Conservation (phyloP, 2,888 invertebrate species). For the Trichacis sp. region DNA sequence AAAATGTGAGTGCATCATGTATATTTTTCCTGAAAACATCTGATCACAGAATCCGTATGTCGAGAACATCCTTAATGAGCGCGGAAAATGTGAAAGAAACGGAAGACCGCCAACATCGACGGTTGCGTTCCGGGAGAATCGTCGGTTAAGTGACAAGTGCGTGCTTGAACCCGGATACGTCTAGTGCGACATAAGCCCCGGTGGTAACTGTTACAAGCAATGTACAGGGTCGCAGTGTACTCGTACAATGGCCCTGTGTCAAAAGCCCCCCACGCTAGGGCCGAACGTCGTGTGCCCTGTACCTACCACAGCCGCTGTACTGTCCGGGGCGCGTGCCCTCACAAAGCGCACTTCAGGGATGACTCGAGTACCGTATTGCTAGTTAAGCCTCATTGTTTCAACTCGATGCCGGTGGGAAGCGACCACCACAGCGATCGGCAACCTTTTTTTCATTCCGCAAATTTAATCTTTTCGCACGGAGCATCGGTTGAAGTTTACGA, state of each 20-base stretch:
- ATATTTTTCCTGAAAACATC: too few relatives aligned
- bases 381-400: slow-evolving; percentile 64
- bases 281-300: slow-evolving; percentile 33
- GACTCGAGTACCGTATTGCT: slow-evolving; percentile 61
- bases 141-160: slow-evolving; percentile 24
- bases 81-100: slow-evolving; percentile 52
- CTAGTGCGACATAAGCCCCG: slow-evolving; percentile 40
- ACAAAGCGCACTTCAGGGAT: slow-evolving; percentile 64
- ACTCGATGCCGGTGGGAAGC: slow-evolving; percentile 47
- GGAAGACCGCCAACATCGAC: slow-evolving; percentile 19
- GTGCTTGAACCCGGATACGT: slow-evolving; percentile 42
- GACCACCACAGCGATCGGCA: too few relatives aligned
- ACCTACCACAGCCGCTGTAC: slow-evolving; percentile 58
- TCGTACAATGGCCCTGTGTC: slow-evolving; percentile 49
- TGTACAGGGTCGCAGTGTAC: slow-evolving; percentile 42
- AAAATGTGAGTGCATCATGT: slow-evolving; percentile 63
- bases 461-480: too few relatives aligned
- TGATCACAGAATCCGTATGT: slow-evolving; percentile 39
- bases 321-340: slow-evolving; percentile 63
- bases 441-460: too few relatives aligned
- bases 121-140: slow-evolving; percentile 10
- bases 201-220: slow-evolving; percentile 50
- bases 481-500: too few relatives aligned
- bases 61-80: too few relatives aligned
- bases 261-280: slow-evolving; percentile 34